Evolutionary conservation across 2,888 invertebrate genomes (phyloP), one percentile per base, ranked within the genome.

Genomic region (Hydropsyche betteni): DNA sequence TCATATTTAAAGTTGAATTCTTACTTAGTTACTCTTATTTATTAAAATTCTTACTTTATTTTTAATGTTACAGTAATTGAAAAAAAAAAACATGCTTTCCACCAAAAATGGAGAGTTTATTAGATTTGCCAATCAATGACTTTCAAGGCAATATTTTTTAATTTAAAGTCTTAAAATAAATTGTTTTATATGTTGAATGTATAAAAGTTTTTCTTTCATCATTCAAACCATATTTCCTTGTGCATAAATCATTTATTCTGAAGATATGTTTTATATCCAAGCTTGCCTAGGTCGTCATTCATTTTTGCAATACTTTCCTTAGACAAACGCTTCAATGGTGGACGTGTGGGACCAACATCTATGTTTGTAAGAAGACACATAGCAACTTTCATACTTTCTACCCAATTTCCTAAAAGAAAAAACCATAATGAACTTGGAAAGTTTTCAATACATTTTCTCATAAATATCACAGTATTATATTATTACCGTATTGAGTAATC

Each of bases 381-480:
- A 2, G 91, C 91, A 8, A 86, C 86, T 83, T 93, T 93, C 91
- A 92, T 91, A 16, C 90, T 87, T 5, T 90, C 89, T 8, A 92
- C 91, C 92, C 92, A 92, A 7, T 86, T 81, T 77, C 91, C 92
- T 91, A 81, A 50, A 85, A 82, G 16, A 72, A n/a, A 24, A 24
- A 24, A 24, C 24, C 10, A 44, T 10, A 44, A 44, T 44, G 4
- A 8, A 24, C 2, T 24, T 24, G 24, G 2, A 24, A 24, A 24
- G 24, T 24, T 24, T 24, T 24, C 24, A 24, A 24, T 2, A 44
- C 44, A 44, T 44, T 44, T 44, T 1, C 1, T 44, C 7, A 6
- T 8, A 44, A 44, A 44, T 44, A 44, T 44, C 10, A 36, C 36
- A 6, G 33, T 8, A 36, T 10, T 64, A 64, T 64, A 12, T 36